Percentiles rank a stretch among this genome's conserved stretches.
These are phyloP conservation scores for Drosophila nr. perissopoda DNA, from an alignment of 2,888 invertebrate species.

Conservation along the genomic window DNA sequence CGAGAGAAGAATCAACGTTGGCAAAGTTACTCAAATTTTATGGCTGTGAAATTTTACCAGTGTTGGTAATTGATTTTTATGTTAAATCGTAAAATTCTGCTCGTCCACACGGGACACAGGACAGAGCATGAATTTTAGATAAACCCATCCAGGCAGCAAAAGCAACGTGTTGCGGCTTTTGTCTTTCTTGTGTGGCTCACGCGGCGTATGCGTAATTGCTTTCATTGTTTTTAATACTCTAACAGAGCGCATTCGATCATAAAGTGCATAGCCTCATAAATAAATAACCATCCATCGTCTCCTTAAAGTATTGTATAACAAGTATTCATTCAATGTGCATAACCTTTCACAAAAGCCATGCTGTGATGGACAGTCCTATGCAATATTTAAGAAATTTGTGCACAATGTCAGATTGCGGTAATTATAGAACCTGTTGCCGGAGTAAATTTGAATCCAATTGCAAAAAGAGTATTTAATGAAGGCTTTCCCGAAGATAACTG, in stretches of 20 bases:
- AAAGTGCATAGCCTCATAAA: conserved; percentile 1
- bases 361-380: neutral
- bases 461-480: conserved; percentile 18
- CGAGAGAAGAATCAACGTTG: neutral
- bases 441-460: neutral
- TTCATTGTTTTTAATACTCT: conserved; percentile 21
- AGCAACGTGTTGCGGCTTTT: conserved; percentile 69
- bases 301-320: neutral
- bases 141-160: conserved; percentile 29
- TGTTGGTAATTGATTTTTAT: conserved; percentile 81
- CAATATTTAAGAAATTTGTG: neutral
- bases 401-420: neutral
- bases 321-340: neutral
- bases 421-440: neutral
- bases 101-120: neutral
- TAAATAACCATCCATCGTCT: neutral
- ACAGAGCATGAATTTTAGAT: conserved; percentile 74
- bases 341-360: neutral
- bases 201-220: conserved; percentile 77
- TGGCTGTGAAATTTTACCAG: conserved; percentile 74
- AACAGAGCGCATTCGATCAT: neutral
- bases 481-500: neutral
- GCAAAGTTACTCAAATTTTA: conserved; percentile 69
- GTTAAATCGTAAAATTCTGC: conserved; percentile 74
- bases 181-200: conserved; percentile 35